phyloP scores from a whole-genome alignment of 2,888 invertebrate species.

The Thymelicus lineola region DNA sequence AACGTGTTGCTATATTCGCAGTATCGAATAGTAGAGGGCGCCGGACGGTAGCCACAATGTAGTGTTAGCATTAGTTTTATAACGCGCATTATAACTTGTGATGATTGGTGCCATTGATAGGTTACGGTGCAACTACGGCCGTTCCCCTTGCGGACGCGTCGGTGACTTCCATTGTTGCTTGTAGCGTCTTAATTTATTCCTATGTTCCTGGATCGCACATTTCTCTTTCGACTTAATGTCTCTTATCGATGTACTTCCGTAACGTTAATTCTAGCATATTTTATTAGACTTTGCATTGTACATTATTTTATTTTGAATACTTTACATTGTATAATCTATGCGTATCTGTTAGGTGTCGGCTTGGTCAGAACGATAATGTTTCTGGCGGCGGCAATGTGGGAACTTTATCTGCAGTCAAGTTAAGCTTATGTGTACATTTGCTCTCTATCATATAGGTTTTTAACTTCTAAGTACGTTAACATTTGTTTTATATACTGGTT shows the following conservation, averaged over 20 bases:
- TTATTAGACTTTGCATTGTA: slow-evolving; percentile 25
- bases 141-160: slow-evolving; percentile 67
- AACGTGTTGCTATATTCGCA: too few species aligned
- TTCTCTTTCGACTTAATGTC: slow-evolving; percentile 12
- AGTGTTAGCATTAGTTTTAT: slow-evolving; percentile 49
- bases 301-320: slow-evolving; percentile 19
- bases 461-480: slow-evolving; percentile 23
- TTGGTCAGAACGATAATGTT: not conserved
- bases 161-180: slow-evolving; percentile 81
- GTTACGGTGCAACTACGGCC: slow-evolving; percentile 74
- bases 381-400: slow-evolving; percentile 7
- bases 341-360: slow-evolving; percentile 15
- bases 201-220: slow-evolving; percentile 40
- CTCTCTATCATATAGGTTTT: slow-evolving; percentile 34
- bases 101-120: slow-evolving; percentile 85
- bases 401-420: slow-evolving; percentile 23
- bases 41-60: slow-evolving; percentile 41
- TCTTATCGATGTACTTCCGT: slow-evolving; percentile 21
- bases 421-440: slow-evolving; percentile 37
- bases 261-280: slow-evolving; percentile 24
- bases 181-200: slow-evolving; percentile 42
- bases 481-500: slow-evolving; percentile 16
- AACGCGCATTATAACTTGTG: slow-evolving; percentile 83
- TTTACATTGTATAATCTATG: slow-evolving; percentile 28
- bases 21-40: not conserved